Conservation (phyloP, 2,888 invertebrate species). For the Gymnocheta viridis region DNA sequence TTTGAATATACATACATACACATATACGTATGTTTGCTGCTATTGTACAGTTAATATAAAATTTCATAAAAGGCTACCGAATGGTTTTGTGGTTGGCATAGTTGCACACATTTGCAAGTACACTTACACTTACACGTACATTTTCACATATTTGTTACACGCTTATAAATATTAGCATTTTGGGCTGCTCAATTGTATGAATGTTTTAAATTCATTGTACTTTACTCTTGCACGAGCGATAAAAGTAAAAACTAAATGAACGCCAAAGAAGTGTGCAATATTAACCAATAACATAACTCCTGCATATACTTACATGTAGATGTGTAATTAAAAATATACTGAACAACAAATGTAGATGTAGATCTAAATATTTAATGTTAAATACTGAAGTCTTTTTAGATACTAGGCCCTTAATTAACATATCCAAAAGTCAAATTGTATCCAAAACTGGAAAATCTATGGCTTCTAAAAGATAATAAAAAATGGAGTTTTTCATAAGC, state of each 20-base stretch:
- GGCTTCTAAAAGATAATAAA: too few species aligned
- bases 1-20: not conserved
- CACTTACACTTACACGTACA: not conserved
- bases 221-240: not conserved
- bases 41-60: constrained; percentile 63
- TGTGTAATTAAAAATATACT: not conserved
- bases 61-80: constrained; percentile 65
- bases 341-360: not conserved
- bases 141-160: not conserved
- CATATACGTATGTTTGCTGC: not conserved
- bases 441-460: too few species aligned
- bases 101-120: constrained; percentile 17
- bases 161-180: not conserved
- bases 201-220: constrained; percentile 31
- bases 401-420: not conserved
- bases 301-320: not conserved
- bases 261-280: constrained; percentile 4
- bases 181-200: not conserved
- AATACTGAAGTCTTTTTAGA: not conserved
- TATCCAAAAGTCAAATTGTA: too few species aligned
- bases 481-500: too few species aligned
- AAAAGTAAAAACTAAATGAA: not conserved
- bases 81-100: constrained; percentile 65
- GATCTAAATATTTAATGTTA: not conserved
- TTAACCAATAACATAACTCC: constrained; percentile 5